Conservation (phyloP, 2,797 vertebrate species). For the Channallabes apus region DNA sequence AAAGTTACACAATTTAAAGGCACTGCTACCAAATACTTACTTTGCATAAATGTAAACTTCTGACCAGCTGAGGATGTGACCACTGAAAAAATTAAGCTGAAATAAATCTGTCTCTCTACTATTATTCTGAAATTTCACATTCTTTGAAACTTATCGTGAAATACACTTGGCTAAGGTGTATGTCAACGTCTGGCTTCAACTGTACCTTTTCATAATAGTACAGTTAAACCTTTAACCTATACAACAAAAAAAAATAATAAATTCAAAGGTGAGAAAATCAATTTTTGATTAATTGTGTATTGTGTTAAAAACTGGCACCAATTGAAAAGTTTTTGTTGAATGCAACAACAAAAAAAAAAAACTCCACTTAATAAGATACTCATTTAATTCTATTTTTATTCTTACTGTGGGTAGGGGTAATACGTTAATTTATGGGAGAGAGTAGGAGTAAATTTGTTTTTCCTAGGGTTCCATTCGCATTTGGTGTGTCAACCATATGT, state of each 20-base stretch:
- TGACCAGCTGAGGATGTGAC: too few relatives aligned
- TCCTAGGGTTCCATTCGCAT: not conserved
- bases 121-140: too few relatives aligned
- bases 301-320: not conserved
- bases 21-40: too few relatives aligned
- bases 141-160: too few relatives aligned
- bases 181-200: too few relatives aligned
- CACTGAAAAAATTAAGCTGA: too few relatives aligned
- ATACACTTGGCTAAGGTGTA: too few relatives aligned
- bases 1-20: too few relatives aligned
- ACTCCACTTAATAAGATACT: not conserved
- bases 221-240: not conserved
- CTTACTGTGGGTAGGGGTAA: constrained; percentile 7
- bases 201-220: not conserved
- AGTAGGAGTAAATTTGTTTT: constrained; percentile 11
- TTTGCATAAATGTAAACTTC: too few relatives aligned
- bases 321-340: too few relatives aligned
- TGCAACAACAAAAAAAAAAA: not conserved
- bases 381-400: not conserved
- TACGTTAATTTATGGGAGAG: constrained; percentile 11
- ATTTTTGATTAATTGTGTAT: not conserved
- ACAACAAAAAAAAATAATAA: not conserved
- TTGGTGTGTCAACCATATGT: constrained; percentile 14
- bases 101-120: too few relatives aligned
- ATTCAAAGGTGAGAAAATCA: not conserved